Evolutionary conservation across 2,888 invertebrate genomes (phyloP), one percentile per base, ranked within the genome.

Genomic region (Tenthredo notha): DNA sequence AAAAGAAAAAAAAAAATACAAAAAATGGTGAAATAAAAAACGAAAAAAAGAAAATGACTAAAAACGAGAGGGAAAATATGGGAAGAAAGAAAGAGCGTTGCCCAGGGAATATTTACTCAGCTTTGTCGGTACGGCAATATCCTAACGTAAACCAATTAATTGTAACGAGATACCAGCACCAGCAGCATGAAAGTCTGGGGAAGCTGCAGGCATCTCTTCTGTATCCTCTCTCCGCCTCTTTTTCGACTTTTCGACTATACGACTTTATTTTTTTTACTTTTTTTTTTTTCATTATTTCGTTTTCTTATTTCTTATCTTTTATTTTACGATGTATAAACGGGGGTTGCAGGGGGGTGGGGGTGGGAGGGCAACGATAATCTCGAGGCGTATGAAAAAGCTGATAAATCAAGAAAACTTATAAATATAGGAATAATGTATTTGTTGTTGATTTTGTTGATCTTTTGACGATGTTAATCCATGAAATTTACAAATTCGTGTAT

Each of bases 91-190:
- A 43, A 54, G 21, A 61, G 58, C 37, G 15, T 61, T 37, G 61
- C 37, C 21, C 43, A 29, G 75, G 67, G 65, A 78, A 82, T 85
- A 80, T 85, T 85, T 85, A 80, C 82, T 70, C 85, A 85, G 85
- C 85, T 85, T 85, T 85, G 85, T 85, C 85, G 85, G 82, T 67
- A 65, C 78, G 70, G 85, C 85, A 85, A 85, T 85, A 85, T 82
- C 72, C 82, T 72, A 85, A 85, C 85, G 85, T 85, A 85, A 85
- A 85, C 85, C 85, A 85, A 85, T 85, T 85, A 85, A 85, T 85
- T 85, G 85, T 85, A 85, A 85, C 85, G 85, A 82, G 82, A 85
- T 85, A 82, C 77, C 58, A 25, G 54, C 33, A 43, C 72, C 72
- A 72, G 72, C 18, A 25, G 70, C 15, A 70, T 4, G 37, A 37